Percentiles rank a stretch among this genome's conserved stretches.
phyloP scores from a whole-genome alignment of 2,113 vertebrate species.

The Vanacampus margaritifer region DNA sequence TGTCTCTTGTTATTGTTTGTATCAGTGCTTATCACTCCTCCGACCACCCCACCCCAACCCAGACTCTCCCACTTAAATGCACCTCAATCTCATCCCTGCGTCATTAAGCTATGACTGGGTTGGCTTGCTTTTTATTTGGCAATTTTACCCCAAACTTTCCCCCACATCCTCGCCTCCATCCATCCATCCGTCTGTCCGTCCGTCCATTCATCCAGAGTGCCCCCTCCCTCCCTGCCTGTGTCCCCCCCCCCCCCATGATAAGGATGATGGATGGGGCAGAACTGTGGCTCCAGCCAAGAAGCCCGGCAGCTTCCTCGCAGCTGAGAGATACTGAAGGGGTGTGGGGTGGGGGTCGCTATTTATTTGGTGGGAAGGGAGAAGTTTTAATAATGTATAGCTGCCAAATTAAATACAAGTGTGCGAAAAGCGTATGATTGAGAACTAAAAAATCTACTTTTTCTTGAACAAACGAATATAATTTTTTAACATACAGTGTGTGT shows the following conservation, averaged over 20 bases:
- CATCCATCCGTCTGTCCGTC: conserved; percentile 10
- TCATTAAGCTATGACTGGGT: neutral
- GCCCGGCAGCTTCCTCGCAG: conserved; percentile 80
- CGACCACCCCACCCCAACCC: too few species aligned
- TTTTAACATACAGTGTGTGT: too few species aligned
- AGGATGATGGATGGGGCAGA: conserved; percentile 88
- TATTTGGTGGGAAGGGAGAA: conserved; percentile 6
- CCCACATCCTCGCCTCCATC: conserved; percentile 10
- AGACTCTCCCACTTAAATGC: too few species aligned
- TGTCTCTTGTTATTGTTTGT: conserved; percentile 80
- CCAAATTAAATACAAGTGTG: conserved; percentile 25
- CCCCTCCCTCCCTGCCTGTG: conserved; percentile 69
- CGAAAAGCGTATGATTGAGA: neutral
- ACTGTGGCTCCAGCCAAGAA: conserved; percentile 84
- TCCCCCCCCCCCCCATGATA: conserved; percentile 70
- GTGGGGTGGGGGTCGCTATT: neutral
- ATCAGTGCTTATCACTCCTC: conserved; percentile 66
- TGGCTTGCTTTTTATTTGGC: neutral
- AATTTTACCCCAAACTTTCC: neutral
- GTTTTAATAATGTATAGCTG: neutral
- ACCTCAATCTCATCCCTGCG: neutral
- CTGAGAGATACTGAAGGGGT: conserved; percentile 60
- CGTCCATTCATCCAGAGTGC: conserved; percentile 68
- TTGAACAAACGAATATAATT: too few species aligned
- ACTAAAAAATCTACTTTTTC: too few species aligned